Evolutionary conservation across 2,113 vertebrate genomes (phyloP).

Genomic region (Leptosomus discolor): DNA sequence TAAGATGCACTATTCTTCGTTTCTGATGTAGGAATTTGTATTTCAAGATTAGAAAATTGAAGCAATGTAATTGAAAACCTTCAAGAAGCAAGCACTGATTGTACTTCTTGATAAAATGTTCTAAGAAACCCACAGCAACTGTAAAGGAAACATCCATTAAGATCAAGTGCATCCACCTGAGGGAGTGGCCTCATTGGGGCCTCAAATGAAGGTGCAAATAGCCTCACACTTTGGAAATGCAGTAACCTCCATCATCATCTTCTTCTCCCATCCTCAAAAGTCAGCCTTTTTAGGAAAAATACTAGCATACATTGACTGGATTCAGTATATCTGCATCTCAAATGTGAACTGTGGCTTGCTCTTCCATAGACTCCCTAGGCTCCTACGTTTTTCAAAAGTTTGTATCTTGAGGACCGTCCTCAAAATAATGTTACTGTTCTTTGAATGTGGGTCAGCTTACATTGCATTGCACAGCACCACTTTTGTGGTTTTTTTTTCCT

Average conservation of each 20-base stretch:
- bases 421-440: neutral
- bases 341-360: neutral
- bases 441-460: neutral
- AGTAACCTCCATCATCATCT: neutral
- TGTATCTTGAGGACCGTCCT: neutral
- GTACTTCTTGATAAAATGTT: neutral
- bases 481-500: neutral
- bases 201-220: neutral
- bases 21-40: neutral
- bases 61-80: neutral
- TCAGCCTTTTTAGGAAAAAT: neutral
- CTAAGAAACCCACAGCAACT: neutral
- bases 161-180: neutral
- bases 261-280: neutral
- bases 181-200: neutral
- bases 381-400: neutral
- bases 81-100: neutral
- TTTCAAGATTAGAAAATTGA: neutral
- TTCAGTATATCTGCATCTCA: neutral
- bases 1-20: neutral
- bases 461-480: neutral
- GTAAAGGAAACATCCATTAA: neutral
- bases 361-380: neutral
- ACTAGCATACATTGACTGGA: neutral
- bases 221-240: neutral